Conservation (phyloP, 2,797 vertebrate species). For the Hapalemur alaotrensis region DNA sequence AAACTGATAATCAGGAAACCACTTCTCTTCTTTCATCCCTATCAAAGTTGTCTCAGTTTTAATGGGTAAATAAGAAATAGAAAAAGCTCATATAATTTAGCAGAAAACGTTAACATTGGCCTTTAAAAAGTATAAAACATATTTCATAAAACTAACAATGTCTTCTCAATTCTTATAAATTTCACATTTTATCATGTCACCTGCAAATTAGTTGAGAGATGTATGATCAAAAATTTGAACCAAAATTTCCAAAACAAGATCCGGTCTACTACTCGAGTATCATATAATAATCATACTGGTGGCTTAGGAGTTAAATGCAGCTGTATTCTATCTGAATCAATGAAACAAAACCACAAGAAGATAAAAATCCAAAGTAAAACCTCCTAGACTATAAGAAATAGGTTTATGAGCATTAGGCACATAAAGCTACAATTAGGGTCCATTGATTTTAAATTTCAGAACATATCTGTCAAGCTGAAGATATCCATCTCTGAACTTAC, state of each 20-base stretch:
- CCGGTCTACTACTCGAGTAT: conserved; percentile 36
- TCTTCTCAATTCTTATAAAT: not conserved
- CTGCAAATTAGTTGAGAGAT: conserved; percentile 8
- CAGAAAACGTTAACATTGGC: not conserved
- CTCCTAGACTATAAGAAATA: not conserved
- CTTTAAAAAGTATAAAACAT: not conserved
- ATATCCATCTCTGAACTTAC: not conserved
- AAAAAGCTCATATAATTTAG: not conserved
- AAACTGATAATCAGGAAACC: conserved; percentile 19
- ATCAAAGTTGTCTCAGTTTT: conserved; percentile 45
- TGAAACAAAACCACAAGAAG: conserved; percentile 17
- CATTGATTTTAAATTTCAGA: conserved; percentile 3
- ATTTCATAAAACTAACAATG: not conserved
- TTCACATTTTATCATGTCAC: conserved; percentile 27
- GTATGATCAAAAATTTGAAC: not conserved
- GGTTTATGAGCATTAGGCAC: not conserved
- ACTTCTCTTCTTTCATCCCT: not conserved
- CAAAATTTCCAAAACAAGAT: conserved; percentile 60
- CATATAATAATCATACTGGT: not conserved
- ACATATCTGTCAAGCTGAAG: not conserved
- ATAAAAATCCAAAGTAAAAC: conserved; percentile 12
- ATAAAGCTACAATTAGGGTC: not conserved
- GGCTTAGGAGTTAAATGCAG: conserved; percentile 65
- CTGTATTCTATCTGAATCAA: conserved; percentile 46
- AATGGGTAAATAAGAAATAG: conserved; percentile 26